A percentile compares a stretch with the other conserved stretches of the same genome.
These are phyloP conservation scores for Drosophila pseudoobscura DNA, from an alignment of 1,140 invertebrate genomes.

Conservation along the genomic window DNA sequence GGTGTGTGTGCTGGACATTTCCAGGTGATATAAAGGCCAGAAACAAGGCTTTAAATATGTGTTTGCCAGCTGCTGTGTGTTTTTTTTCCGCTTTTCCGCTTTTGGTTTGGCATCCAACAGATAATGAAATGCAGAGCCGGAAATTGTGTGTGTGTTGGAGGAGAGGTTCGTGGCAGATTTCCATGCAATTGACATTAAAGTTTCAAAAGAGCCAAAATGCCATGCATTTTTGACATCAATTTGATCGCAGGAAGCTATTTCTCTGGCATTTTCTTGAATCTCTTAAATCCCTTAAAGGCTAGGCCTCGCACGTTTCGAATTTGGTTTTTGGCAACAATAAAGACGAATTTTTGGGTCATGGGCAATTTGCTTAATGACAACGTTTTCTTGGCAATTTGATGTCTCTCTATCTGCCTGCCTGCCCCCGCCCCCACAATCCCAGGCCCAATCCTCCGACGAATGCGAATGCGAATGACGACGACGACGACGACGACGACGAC, in stretches of 20 bases:
- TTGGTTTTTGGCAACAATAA: slow-evolving; percentile 44
- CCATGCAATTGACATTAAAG: slow-evolving; percentile 32
- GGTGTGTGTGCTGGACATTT: slow-evolving; percentile 19
- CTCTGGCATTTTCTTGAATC: background rate
- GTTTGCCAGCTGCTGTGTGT: slow-evolving; percentile 40
- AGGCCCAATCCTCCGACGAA: slow-evolving; percentile 22
- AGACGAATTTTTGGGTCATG: slow-evolving; percentile 16
- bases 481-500: slow-evolving; percentile 18
- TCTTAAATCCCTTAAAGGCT: background rate
- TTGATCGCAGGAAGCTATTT: background rate
- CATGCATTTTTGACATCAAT: background rate
- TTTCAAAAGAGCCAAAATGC: slow-evolving; percentile 13
- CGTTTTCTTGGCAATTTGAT: slow-evolving; percentile 52
- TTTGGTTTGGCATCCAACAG: slow-evolving; percentile 46
- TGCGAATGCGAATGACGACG: background rate
- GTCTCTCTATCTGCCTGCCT: slow-evolving; percentile 1
- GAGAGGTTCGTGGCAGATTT: slow-evolving; percentile 1
- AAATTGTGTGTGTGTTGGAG: slow-evolving; percentile 30
- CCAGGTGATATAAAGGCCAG: slow-evolving; percentile 40
- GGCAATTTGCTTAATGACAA: slow-evolving; percentile 67
- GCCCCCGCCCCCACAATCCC: background rate
- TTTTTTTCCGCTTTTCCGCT: slow-evolving; percentile 23
- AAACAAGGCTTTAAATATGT: slow-evolving; percentile 49
- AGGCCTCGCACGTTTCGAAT: slow-evolving; percentile 3
- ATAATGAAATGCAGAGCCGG: slow-evolving; percentile 46